Percentiles rank a stretch among this genome's conserved stretches.
phyloP scores from a whole-genome alignment of 2,888 invertebrate genomes.

The Bellardia pandia region DNA sequence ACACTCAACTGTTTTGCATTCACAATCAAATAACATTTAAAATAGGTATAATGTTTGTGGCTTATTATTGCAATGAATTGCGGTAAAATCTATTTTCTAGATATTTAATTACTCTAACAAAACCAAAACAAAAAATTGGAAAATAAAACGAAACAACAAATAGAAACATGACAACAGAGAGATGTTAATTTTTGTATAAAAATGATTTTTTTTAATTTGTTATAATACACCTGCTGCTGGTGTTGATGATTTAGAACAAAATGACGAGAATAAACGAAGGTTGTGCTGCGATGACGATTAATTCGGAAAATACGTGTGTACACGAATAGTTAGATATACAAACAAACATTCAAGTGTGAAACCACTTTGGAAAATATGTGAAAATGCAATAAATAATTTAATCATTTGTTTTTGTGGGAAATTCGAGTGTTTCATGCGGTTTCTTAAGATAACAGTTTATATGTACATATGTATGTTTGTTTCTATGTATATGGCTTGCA shows the following conservation, averaged over 20 bases:
- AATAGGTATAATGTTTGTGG: conserved; percentile 49
- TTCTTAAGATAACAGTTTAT: background rate
- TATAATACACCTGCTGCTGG: conserved; percentile 46
- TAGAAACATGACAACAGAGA: conserved; percentile 38
- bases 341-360: background rate
- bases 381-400: conserved; percentile 29
- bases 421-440: background rate
- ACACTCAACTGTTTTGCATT: conserved; percentile 17
- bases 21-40: conserved; percentile 8
- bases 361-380: conserved; percentile 7
- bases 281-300: conserved; percentile 5
- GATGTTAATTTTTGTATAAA: conserved; percentile 23
- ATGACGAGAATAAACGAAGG: conserved; percentile 22
- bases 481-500: background rate
- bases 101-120: conserved; percentile 54
- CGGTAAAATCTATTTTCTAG: conserved; percentile 55
- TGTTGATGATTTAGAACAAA: conserved; percentile 36
- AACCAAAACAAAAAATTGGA: conserved; percentile 13
- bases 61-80: conserved; percentile 49
- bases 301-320: background rate
- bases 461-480: background rate
- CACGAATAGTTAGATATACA: conserved; percentile 1
- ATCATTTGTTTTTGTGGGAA: conserved; percentile 16
- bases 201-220: conserved; percentile 7
- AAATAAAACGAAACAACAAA: conserved; percentile 25